Conservation (phyloP, 2,113 vertebrate species). For the Sakesphorus luctuosus region DNA sequence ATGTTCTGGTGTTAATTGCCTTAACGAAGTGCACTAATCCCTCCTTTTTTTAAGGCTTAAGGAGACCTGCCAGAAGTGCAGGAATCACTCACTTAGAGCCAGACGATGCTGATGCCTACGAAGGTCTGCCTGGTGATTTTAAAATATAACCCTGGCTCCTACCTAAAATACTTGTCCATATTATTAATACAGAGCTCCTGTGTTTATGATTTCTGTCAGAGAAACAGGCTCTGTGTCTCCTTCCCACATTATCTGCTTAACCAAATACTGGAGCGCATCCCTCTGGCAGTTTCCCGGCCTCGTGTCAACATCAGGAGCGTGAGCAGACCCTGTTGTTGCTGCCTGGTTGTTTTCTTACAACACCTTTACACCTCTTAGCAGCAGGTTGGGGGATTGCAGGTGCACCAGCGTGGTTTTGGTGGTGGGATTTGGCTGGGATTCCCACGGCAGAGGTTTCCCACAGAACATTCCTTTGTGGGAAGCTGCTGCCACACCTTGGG, state of each 20-base stretch:
- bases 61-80: not conserved
- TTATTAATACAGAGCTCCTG: not conserved
- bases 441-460: not conserved
- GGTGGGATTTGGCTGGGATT: rapidly evolving
- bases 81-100: rapidly evolving
- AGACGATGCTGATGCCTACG: not conserved
- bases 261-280: not conserved
- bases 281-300: not conserved
- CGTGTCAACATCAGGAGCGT: rapidly evolving
- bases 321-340: not conserved
- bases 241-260: not conserved
- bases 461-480: rapidly evolving
- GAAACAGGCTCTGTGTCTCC: not conserved
- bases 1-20: not conserved
- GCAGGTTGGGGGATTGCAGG: rapidly evolving
- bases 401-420: rapidly evolving
- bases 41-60: not conserved
- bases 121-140: rapidly evolving
- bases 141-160: rapidly evolving
- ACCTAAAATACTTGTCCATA: rapidly evolving
- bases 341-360: not conserved
- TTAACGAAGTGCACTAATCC: not conserved
- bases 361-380: not conserved
- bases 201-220: not conserved
- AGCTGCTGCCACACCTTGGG: not conserved